A percentile compares a stretch with the other conserved stretches of the same genome.
These are phyloP conservation scores for Rhineura floridana DNA, from an alignment of 2,113 vertebrate genomes.

Conservation along the genomic window DNA sequence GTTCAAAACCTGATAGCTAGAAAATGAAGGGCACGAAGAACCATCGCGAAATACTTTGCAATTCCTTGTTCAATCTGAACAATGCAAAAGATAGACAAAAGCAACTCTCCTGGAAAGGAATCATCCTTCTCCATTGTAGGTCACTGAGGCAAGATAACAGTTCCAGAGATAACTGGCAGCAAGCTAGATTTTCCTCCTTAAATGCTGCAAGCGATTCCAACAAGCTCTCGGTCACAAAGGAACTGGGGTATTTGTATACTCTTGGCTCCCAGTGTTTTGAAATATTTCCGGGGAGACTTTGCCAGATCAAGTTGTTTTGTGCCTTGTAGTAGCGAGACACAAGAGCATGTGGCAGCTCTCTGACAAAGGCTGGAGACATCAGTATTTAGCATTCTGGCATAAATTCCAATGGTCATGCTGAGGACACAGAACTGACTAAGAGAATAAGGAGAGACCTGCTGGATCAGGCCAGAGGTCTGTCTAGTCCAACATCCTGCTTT, in stretches of 20 bases:
- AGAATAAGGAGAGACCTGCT: too few relatives aligned
- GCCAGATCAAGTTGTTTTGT: neutral
- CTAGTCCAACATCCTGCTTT: too few relatives aligned
- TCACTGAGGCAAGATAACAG: conserved; percentile 30
- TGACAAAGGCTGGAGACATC: conserved; percentile 32
- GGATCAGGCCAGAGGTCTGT: too few relatives aligned
- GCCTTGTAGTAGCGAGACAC: neutral
- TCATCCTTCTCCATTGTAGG: conserved; percentile 48
- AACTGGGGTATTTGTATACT: neutral
- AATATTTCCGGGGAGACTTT: conserved; percentile 35
- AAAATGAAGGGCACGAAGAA: conserved; percentile 5
- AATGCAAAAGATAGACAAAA: conserved; percentile 25
- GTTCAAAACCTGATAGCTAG: neutral
- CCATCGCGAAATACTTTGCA: conserved; percentile 8
- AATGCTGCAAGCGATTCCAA: conserved; percentile 38
- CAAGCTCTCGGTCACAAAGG: conserved; percentile 34
- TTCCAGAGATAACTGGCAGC: conserved; percentile 53
- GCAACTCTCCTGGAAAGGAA: conserved; percentile 28
- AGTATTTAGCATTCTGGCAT: conserved; percentile 11
- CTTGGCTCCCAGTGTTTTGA: conserved; percentile 41
- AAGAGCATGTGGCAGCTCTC: conserved; percentile 16
- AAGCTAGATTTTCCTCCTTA: conserved; percentile 24
- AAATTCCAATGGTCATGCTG: too few relatives aligned
- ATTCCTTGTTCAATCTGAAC: conserved; percentile 15
- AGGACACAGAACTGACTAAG: too few relatives aligned